phyloP scores from a whole-genome alignment of 2,888 invertebrate genomes.

The Aphodius sticticus region DNA sequence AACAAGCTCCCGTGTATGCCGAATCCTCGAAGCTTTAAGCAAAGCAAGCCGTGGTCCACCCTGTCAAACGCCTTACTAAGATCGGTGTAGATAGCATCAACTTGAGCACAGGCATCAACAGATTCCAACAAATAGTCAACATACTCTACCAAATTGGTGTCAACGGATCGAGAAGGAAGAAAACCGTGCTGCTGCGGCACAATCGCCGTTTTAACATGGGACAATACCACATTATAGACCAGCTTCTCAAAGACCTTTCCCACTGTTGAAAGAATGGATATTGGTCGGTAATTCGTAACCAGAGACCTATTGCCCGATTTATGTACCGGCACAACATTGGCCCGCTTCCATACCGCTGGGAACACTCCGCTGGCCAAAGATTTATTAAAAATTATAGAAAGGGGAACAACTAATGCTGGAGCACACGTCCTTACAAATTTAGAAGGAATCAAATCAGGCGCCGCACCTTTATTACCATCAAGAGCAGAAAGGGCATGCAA shows the following conservation, averaged over 20 bases:
- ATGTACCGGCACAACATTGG: constrained; percentile 19
- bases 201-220: not conserved
- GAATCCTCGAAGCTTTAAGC: constrained; percentile 35
- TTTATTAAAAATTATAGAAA: constrained; percentile 7
- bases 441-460: not conserved
- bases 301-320: constrained; percentile 23
- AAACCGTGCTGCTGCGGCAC: constrained; percentile 38
- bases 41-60: constrained; percentile 39
- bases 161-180: constrained; percentile 28
- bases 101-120: constrained; percentile 33
- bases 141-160: constrained; percentile 40
- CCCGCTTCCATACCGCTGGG: constrained; percentile 23
- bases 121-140: constrained; percentile 34
- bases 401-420: not conserved
- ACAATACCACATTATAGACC: not conserved
- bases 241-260: constrained; percentile 4
- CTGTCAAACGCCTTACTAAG: constrained; percentile 43
- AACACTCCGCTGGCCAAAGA: constrained; percentile 23
- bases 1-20: constrained; percentile 37
- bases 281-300: constrained; percentile 25
- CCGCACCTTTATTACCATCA: too few relatives aligned
- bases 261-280: constrained; percentile 6
- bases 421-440: not conserved
- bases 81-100: constrained; percentile 40
- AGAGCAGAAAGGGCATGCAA: not conserved